Evolutionary conservation across 2,113 vertebrate genomes (phyloP).

Genomic region (Cyprinodon variegatus): DNA sequence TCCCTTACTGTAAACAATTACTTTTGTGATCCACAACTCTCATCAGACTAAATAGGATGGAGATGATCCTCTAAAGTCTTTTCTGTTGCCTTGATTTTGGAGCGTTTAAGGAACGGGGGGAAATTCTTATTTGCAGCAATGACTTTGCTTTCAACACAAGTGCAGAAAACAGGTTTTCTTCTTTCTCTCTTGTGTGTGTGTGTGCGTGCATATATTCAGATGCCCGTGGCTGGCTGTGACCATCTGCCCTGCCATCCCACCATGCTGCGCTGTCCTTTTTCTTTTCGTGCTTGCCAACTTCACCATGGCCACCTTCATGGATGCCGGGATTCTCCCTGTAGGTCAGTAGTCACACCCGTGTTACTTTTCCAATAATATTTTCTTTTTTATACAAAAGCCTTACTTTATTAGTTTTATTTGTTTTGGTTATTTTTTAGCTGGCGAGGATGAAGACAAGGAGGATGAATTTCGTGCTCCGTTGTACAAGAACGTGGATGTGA

Average conservation of each 20-base stretch:
- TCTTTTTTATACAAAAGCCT: background rate
- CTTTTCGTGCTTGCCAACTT: conserved; percentile 97
- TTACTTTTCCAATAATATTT: background rate
- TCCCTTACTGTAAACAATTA: conserved; percentile 63
- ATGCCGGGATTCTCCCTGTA: conserved; percentile 94
- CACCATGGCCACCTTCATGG: conserved; percentile 98
- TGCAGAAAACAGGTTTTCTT: background rate
- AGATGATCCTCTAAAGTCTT: conserved; percentile 57
- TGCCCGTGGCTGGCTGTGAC: conserved; percentile 94
- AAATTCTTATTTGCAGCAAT: conserved; percentile 2
- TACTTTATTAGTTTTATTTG: background rate
- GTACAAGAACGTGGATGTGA: conserved; percentile 97
- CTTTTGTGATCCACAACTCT: conserved; percentile 52
- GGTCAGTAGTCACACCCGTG: conserved; percentile 77
- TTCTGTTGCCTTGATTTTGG: conserved; percentile 33
- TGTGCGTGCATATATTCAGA: conserved; percentile 73
- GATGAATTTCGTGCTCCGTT: conserved; percentile 86
- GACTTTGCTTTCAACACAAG: conserved; percentile 6
- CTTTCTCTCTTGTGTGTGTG: background rate
- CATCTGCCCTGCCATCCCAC: conserved; percentile 88
- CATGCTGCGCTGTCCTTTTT: conserved; percentile 94
- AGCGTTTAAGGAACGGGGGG: conserved; percentile 27
- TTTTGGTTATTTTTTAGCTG: conserved; percentile 76
- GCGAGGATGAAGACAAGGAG: conserved; percentile 94
- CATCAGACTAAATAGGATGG: conserved; percentile 60